Percentiles rank a stretch among this genome's conserved stretches.
Conservation (phyloP, 2,113 vertebrate species). For the Nymphicus hollandicus region DNA sequence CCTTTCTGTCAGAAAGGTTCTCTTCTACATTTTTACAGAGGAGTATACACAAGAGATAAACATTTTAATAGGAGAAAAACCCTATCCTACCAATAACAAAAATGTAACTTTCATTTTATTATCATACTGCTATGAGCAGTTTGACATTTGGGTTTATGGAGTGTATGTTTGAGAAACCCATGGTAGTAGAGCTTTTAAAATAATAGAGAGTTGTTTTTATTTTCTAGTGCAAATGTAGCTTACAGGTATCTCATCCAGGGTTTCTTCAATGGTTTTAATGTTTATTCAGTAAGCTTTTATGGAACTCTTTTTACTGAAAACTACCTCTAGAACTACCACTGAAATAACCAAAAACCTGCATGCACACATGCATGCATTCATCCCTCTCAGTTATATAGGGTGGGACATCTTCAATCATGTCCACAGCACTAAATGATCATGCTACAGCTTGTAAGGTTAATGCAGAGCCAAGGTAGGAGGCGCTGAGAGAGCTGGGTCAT, state of each 20-base stretch:
- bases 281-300: neutral
- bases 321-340: neutral
- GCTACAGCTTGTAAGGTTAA: neutral
- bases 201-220: neutral
- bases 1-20: neutral
- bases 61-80: neutral
- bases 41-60: neutral
- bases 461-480: neutral
- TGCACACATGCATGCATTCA: accelerated
- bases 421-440: neutral
- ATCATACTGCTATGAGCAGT: neutral
- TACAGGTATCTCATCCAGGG: neutral
- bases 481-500: neutral
- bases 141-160: neutral
- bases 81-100: neutral
- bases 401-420: neutral
- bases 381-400: neutral
- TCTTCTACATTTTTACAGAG: neutral
- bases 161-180: neutral
- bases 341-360: neutral
- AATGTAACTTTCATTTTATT: neutral
- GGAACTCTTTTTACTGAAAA: neutral
- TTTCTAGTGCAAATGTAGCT: neutral
- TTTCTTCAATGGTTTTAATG: neutral
- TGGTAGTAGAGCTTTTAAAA: neutral